Percentiles rank a stretch among this genome's conserved stretches.
Conservation (phyloP, 2,888 invertebrate species). For the Phoenoteleia sp. region DNA sequence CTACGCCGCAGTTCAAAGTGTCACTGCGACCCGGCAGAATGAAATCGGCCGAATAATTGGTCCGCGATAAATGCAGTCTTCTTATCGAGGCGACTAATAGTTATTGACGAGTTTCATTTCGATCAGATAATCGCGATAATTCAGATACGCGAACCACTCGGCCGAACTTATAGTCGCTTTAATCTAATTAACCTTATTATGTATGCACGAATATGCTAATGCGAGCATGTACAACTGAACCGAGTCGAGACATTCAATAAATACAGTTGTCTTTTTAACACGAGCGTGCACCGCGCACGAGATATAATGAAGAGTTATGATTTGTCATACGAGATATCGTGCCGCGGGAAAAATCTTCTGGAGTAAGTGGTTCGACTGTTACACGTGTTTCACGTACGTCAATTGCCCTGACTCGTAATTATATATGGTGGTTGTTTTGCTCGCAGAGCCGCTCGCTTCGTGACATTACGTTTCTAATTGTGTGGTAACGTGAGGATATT, state of each 20-base stretch:
- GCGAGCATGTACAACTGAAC: conserved; percentile 30
- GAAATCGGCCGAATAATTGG: conserved; percentile 55
- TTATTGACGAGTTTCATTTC: conserved; percentile 58
- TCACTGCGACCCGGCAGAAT: neutral
- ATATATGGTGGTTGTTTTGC: conserved; percentile 1
- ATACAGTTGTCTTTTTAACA: conserved; percentile 30
- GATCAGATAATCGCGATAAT: conserved; percentile 48
- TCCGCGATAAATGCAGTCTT: conserved; percentile 30
- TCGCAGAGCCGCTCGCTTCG: too few species aligned
- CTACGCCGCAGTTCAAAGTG: neutral
- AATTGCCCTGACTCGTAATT: conserved; percentile 22
- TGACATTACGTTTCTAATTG: conserved; percentile 49
- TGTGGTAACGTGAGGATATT: conserved; percentile 37
- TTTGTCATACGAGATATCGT: conserved; percentile 42
- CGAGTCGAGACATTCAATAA: conserved; percentile 44
- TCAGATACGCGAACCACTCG: conserved; percentile 21
- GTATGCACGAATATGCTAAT: conserved; percentile 62
- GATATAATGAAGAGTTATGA: conserved; percentile 51
- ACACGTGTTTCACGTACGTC: conserved; percentile 43
- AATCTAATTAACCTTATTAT: conserved; percentile 67
- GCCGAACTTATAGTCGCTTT: conserved; percentile 21
- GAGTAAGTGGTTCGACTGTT: neutral
- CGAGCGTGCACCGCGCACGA: neutral
- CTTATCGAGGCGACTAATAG: conserved; percentile 42
- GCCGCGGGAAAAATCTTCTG: too few species aligned